Evolutionary conservation across 2,888 invertebrate genomes (phyloP).

Genomic region (Altica lythri): DNA sequence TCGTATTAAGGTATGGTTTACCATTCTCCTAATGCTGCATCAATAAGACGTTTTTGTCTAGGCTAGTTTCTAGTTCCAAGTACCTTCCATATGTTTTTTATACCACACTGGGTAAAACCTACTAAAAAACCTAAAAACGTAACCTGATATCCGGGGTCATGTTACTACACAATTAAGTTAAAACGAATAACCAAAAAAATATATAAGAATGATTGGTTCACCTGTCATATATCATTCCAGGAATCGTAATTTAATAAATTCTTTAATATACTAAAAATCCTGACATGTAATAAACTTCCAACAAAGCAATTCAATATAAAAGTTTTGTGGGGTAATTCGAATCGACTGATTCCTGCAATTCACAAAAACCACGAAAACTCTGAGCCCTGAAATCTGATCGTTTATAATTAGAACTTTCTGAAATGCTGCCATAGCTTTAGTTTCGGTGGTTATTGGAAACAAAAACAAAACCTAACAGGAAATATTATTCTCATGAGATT

Average conservation of each 20-base stretch:
- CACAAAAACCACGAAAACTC: not conserved
- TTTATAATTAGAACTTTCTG: conserved; percentile 21
- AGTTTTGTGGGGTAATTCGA: conserved; percentile 3
- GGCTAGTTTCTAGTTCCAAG: too few relatives aligned
- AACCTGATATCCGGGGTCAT: too few relatives aligned
- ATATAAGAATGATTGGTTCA: too few relatives aligned
- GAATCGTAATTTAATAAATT: conserved; percentile 2
- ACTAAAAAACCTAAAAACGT: too few relatives aligned
- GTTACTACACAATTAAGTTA: too few relatives aligned
- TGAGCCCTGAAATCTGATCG: conserved; percentile 20
- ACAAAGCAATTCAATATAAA: conserved; percentile 3
- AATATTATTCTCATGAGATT: not conserved
- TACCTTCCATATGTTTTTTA: too few relatives aligned
- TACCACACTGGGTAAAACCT: too few relatives aligned
- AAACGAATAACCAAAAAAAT: too few relatives aligned
- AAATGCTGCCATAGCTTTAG: not conserved
- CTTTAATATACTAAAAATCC: conserved; percentile 1
- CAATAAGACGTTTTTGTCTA: too few relatives aligned
- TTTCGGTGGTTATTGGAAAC: not conserved
- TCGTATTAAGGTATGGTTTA: too few relatives aligned
- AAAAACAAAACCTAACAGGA: not conserved
- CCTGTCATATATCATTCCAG: too few relatives aligned
- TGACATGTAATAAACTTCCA: not conserved
- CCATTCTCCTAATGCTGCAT: too few relatives aligned
- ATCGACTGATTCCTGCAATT: conserved; percentile 1